Base-by-base conservation (phyloP, 2,797 vertebrate genomes). In the Gadopsis marmoratus region DNA sequence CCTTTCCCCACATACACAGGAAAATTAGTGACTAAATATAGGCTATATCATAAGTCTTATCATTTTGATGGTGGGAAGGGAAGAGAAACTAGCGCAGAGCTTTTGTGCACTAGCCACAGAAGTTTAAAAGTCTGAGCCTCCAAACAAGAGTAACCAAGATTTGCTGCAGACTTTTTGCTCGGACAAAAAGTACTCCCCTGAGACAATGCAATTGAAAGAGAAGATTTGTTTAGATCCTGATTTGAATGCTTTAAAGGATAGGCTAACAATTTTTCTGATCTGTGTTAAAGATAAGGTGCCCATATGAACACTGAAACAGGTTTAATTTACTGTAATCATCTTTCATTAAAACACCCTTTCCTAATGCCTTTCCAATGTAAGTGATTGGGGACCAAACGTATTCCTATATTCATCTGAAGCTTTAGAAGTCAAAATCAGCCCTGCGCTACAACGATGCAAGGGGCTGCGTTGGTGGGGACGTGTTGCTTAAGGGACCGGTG, bases 11-110 rank as follows among this genome's bases (percentile, higher is more conserved):
- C 23, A 17, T 45, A 41, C 23, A 19, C 76, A 73, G 84, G 64
- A 78, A 83, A 77, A 61, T 72, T 61, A 51, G 62, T 70, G 71
- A 76, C 74, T 65, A 56, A 83, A 39, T 76, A 53, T 56, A 66
- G 79, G 37, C 62, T 63, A 12, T 17, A 62, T 26, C 16, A 23
- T 69, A 61, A 58, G 33, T 67, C 64, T 74, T 63, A 58, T 35
- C 50, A 60, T 64, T 54, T 41, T 19, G 31, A 62, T 29, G 37
- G 41, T 74, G 50, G 29, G 21, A 69, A 41, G 58, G 37, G 55
- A 79, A 70, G 59, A 74, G 23, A 47, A 35, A 4, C 29, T 21
- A 29, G 26, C 51, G 7, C 7, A 35, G 39, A 35, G 29, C 12
- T 68, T 21, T 3, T 72, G 51, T 76, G 55, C 67, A 13, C 45